Base-by-base conservation (phyloP, 2,113 vertebrate genomes). In the Casuarius casuarius region DNA sequence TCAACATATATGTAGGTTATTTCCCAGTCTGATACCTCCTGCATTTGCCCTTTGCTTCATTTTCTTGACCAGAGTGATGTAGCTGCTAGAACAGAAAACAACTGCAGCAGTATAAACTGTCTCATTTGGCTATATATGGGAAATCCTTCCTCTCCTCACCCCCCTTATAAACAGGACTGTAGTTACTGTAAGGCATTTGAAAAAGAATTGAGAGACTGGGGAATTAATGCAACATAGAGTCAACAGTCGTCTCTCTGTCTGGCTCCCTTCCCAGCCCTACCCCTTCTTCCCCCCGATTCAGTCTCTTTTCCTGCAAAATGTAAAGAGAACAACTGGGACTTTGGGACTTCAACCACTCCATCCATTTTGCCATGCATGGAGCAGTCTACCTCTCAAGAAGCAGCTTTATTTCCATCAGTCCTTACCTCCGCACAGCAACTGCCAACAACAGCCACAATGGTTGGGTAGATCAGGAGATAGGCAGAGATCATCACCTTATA, bases 1-100 rank as follows among this genome's bases (percentile, higher is more conserved):
- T 49, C 79, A 68, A 22, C 26, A 33, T 38, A 12, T 79, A 91
- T 81, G 85, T 67, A 76, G 79, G 22, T 89, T 90, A 84, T 48
- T 94, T 86, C 28, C 23, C 85, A 73, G 21, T 49, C 56, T 85
- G 42, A 74, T 96, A 92, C 72, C 78, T 87, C 42, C 63, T 76
- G 63, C 25, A 49, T 77, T 91, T 65, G 49, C n/a, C 65, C 56
- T 62, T 71, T 44, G 11, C 94, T 96, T 91, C 12, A 70, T 90
- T 91, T 95, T 76, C 38, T 65, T 81, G 48, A 9, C 26, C 29
- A 70, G 51, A 6, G 5, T 48, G 54, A 63, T 72, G 31, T 92
- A 94, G 40, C 33, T 66, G 79, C 78, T 67, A 84, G 93, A 91
- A 89, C 17, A 83, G 49, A 88, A 92, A 92, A 56, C 18, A 91